These are phyloP conservation scores for Subacronicta megacephala DNA, from an alignment of 2,888 invertebrate genomes.

Conservation along the genomic window DNA sequence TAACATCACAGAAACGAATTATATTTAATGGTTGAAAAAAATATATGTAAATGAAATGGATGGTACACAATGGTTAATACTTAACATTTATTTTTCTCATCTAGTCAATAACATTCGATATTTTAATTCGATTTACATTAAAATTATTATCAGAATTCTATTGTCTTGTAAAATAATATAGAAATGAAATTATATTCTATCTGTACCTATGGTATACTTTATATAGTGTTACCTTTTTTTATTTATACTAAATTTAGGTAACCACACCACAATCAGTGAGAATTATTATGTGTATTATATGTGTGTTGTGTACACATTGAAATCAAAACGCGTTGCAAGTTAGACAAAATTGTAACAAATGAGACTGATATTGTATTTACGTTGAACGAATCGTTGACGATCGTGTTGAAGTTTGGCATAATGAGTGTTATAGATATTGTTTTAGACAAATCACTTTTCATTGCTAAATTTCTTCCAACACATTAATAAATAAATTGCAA, in stretches of 20 bases:
- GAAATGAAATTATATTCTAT: conserved; percentile 44
- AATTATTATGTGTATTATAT: conserved; percentile 27
- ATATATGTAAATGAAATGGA: conserved; percentile 56
- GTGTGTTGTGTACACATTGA: conserved; percentile 21
- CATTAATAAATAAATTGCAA: conserved; percentile 22
- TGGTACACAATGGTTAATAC: conserved; percentile 53
- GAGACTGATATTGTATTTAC: conserved; percentile 84
- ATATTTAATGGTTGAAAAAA: conserved; percentile 28
- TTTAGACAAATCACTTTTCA: conserved; percentile 37
- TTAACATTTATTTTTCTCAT: conserved; percentile 66
- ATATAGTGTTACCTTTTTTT: conserved; percentile 60
- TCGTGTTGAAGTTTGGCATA: conserved; percentile 61
- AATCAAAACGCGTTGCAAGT: conserved; percentile 58
- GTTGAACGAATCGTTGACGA: conserved; percentile 63
- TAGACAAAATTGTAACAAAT: conserved; percentile 70
- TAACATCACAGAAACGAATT: conserved; percentile 40
- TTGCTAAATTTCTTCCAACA: conserved; percentile 38
- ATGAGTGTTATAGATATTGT: conserved; percentile 50
- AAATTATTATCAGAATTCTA: conserved; percentile 45
- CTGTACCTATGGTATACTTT: conserved; percentile 29
- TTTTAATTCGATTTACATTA: conserved; percentile 49
- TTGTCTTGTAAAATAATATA: conserved; percentile 43
- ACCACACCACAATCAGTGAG: conserved; percentile 44
- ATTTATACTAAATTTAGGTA: conserved; percentile 63
- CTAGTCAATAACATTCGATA: conserved; percentile 70